Base-by-base conservation (phyloP, 2,113 vertebrate genomes). In the Urocolius indicus region DNA sequence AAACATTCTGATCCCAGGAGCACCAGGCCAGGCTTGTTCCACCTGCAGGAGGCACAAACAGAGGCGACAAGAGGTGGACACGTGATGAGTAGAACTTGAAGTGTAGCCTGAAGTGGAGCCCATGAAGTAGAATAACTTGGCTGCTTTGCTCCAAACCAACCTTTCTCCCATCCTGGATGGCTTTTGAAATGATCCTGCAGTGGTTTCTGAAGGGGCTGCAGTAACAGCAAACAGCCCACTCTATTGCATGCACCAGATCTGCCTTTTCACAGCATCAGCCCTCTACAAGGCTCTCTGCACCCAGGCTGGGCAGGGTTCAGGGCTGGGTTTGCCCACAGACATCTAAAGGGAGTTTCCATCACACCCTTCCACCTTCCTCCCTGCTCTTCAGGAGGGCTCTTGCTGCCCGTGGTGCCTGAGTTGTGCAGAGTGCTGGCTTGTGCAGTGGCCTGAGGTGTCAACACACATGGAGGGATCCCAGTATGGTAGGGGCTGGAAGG, bases 391-490 rank as follows among this genome's bases (percentile, higher is more conserved):
- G 13, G 32, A 72, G 45, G 14, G 52, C 66, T 2, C 0, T 6
- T 32, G 29, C 76, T 12, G 18, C 36, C 29, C 24, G 21, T 3
- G 2, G 46, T 3, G 5, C 32, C 66, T 4, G 4, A n/a, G 15
- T 12, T 0, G 0, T 17, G 59, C 38, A 2, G 68, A 59, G 57
- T 52, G 84, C 3, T 57, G 54, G 32, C 30, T 19, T 9, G 0
- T 21, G 68, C 48, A 21, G 36, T 0, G 2, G 7, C 29, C 57
- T 0, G 0, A 27, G 5, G 32, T 7, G 23, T 16, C 41, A 6
- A 0, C 0, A 0, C 0, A 1, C 6, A 2, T 8, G 21, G 36
- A 52, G 16, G 63, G 34, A n/a, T 41, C 38, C 38, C 38, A 41
- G 38, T 9, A 41, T 41, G 38, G 38, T 41, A 12, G 12, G 38